phyloP scores from a whole-genome alignment of 2,797 vertebrate genomes.

The Crypturellus tataupa region DNA sequence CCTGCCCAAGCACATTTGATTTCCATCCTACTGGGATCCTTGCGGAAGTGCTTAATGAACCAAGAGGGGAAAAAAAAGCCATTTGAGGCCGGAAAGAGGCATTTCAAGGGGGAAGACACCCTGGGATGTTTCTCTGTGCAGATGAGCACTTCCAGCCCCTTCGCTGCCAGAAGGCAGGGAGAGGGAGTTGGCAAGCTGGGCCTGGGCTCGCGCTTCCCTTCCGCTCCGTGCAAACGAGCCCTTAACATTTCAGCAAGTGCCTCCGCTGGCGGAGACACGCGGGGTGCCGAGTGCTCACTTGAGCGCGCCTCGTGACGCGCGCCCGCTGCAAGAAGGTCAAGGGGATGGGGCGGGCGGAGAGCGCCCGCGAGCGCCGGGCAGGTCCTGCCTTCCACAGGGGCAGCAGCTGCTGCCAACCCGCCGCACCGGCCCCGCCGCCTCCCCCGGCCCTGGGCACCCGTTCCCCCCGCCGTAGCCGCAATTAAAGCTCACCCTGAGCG shows the following conservation, averaged over 20 bases:
- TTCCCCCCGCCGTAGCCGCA: too few relatives aligned
- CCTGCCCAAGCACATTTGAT: background rate
- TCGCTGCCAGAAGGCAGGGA: background rate
- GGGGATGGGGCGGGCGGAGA: background rate
- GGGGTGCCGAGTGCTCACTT: background rate
- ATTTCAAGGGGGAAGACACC: background rate
- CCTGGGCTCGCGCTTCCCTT: background rate
- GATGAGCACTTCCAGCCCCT: background rate
- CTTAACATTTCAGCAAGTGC: slow-evolving; percentile 62
- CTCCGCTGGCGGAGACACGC: background rate
- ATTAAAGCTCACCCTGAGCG: slow-evolving; percentile 8
- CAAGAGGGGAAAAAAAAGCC: too few relatives aligned
- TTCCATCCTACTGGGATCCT: background rate
- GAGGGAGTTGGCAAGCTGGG: background rate
- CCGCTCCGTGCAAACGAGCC: slow-evolving; percentile 22
- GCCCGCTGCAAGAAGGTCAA: background rate
- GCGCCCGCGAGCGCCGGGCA: background rate
- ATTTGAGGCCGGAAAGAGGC: background rate
- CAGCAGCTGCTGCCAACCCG: background rate
- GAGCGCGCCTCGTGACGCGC: background rate
- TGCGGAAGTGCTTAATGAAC: background rate
- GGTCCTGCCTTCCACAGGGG: accelerated
- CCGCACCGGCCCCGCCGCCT: accelerated
- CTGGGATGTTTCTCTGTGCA: background rate
- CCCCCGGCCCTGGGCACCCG: too few relatives aligned